Conservation (phyloP, 2,888 invertebrate species). For the Neoaliturus tenellus region DNA sequence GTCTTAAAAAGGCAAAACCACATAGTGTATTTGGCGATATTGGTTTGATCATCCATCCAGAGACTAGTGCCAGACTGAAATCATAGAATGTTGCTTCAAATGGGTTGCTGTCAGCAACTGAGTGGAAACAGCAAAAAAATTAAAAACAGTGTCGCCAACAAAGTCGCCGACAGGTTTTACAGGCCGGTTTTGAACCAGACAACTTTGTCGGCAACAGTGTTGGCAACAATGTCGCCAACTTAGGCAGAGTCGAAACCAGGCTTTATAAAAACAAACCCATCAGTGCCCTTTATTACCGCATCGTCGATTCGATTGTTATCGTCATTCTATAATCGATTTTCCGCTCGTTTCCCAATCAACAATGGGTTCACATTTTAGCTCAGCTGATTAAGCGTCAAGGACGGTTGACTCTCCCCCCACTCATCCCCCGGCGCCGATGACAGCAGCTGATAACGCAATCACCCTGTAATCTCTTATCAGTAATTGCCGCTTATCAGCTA, state of each 20-base stretch:
- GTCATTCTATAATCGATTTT: constrained; percentile 21
- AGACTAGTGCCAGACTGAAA: too few species aligned
- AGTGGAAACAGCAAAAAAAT: too few species aligned
- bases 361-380: constrained; percentile 7
- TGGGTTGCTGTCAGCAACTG: too few species aligned
- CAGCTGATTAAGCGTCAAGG: neutral
- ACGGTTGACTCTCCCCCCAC: neutral
- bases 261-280: neutral
- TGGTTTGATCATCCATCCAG: too few species aligned
- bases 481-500: neutral
- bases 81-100: neutral
- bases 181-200: too few species aligned
- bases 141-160: too few species aligned
- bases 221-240: too few species aligned
- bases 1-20: too few species aligned
- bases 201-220: too few species aligned
- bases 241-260: too few species aligned
- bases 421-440: neutral
- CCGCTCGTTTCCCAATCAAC: constrained; percentile 33
- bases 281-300: neutral
- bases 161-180: too few species aligned
- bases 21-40: too few species aligned
- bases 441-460: neutral
- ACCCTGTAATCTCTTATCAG: neutral
- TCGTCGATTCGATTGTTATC: neutral